Base-by-base conservation (phyloP, 2,797 vertebrate species). In the Novumbra hubbsi region DNA sequence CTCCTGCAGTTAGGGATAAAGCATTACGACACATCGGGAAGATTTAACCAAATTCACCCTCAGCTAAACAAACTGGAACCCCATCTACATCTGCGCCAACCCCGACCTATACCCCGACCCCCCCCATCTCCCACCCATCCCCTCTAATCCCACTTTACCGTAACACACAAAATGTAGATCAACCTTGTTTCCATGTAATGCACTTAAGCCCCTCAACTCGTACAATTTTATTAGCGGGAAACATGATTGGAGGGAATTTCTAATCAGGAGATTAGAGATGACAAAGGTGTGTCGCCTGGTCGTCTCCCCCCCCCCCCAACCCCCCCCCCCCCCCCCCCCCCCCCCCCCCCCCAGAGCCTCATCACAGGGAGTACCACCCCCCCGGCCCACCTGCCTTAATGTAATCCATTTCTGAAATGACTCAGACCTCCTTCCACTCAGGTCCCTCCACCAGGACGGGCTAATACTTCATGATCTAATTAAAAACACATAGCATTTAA, bases 351-450 rank as follows among this genome's bases (percentile, higher is more conserved):
- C 83, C 82, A 80, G 88, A 86, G 87, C 88, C 92, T 95, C 91
- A 93, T 94, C 93, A 95, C 88, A 92, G 83, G 89, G 84, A 93
- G 91, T 91, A 93, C 84, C 78, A 87, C 86, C 91, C 91, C 87
- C 91, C 90, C 87, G 84, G 88, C 89, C 90, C 90, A 93, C 91
- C 92, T 93, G 91, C 89, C 88, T 92, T 93, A 93, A 94, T 93
- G 92, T 91, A 93, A 93, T 93, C 92, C 92, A 93, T 94, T 94
- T 94, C 91, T 92, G 89, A 94, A 91, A 94, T 93, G 92, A 92
- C 91, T 92, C 91, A 89, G 89, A 91, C 89, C 88, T 88, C 84
- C 87, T 86, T 91, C 88, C 88, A 89, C 87, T 82, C 86, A 88
- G 86, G 87, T 85, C 85, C 73, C 89, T 83, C 89, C 88, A 91